Evolutionary conservation across 1,140 invertebrate genomes (phyloP).

Genomic region (Drosophila bipectinata): DNA sequence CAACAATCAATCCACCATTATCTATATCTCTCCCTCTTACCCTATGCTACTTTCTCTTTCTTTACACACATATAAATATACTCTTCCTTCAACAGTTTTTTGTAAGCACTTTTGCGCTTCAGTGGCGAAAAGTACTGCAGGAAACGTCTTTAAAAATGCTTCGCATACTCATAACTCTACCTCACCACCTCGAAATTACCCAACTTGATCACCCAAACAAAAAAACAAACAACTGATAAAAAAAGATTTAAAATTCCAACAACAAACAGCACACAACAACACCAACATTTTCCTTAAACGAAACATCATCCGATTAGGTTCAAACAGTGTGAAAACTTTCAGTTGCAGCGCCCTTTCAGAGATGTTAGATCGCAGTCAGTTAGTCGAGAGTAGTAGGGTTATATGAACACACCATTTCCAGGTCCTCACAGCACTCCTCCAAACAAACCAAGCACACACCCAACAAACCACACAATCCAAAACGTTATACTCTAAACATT

Average conservation of each 20-base stretch:
- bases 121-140: slow-evolving; percentile 61
- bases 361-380: slow-evolving; percentile 42
- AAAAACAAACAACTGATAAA: slow-evolving; percentile 20
- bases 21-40: slow-evolving; percentile 46
- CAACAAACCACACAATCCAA: slow-evolving; percentile 27
- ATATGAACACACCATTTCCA: slow-evolving; percentile 28
- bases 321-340: slow-evolving; percentile 30
- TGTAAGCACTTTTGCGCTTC: slow-evolving; percentile 62
- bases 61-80: slow-evolving; percentile 55
- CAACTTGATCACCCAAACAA: slow-evolving; percentile 35
- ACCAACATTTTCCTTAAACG: slow-evolving; percentile 51
- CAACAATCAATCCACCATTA: slow-evolving; percentile 63
- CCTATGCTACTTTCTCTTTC: slow-evolving; percentile 50
- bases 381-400: slow-evolving; percentile 39
- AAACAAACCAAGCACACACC: slow-evolving; percentile 16
- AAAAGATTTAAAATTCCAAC: slow-evolving; percentile 2
- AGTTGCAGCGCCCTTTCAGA: slow-evolving; percentile 42
- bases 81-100: slow-evolving; percentile 50
- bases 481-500: slow-evolving; percentile 54
- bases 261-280: slow-evolving; percentile 50
- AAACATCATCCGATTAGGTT: slow-evolving; percentile 41
- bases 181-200: slow-evolving; percentile 44
- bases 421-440: slow-evolving; percentile 37
- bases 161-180: slow-evolving; percentile 79
- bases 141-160: slow-evolving; percentile 65